Conservation (phyloP, 2,113 vertebrate species). For the Lontra canadensis region DNA sequence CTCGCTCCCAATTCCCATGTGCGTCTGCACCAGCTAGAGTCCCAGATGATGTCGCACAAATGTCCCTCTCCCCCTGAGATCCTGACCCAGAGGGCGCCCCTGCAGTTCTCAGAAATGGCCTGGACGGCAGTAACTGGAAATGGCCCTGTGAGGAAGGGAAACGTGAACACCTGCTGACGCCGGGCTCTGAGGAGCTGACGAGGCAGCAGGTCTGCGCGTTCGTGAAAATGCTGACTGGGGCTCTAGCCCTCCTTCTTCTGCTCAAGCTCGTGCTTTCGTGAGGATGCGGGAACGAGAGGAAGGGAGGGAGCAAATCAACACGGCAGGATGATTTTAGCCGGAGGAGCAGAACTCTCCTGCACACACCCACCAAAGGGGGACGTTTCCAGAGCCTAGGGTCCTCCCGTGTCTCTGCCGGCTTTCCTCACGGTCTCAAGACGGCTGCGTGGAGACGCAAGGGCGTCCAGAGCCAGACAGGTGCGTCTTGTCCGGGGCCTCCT, state of each 20-base stretch:
- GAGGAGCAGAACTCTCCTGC: too few species aligned
- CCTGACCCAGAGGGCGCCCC: accelerated
- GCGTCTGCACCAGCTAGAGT: not conserved
- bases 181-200: not conserved
- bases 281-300: not conserved
- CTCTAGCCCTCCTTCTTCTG: too few species aligned
- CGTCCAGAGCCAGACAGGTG: not conserved
- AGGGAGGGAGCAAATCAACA: not conserved
- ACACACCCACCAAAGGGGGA: accelerated
- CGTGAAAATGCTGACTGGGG: not conserved
- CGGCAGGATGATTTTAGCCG: not conserved
- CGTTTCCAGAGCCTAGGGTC: not conserved
- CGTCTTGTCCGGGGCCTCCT: accelerated
- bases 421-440: not conserved
- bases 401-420: accelerated
- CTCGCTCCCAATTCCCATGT: not conserved
- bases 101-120: not conserved
- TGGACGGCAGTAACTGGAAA: accelerated
- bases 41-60: accelerated
- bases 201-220: too few species aligned
- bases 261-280: accelerated
- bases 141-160: accelerated
- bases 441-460: not conserved
- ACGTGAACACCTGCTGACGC: not conserved
- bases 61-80: accelerated